Base-by-base conservation (phyloP, 2,113 vertebrate genomes). In the Lonchura striata region DNA sequence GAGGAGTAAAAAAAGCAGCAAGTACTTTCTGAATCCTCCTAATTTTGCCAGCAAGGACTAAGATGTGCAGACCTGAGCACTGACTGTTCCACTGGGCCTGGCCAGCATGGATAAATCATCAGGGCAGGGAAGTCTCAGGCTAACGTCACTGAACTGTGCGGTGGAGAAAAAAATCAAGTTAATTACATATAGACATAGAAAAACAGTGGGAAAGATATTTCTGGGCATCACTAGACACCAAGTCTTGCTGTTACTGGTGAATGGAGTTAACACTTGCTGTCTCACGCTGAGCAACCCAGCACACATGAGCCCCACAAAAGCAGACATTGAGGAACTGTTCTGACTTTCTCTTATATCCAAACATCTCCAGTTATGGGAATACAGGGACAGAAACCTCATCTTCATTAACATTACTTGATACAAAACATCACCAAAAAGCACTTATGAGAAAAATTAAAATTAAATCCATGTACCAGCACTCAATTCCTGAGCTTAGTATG, bases 1-100 rank as follows among this genome's bases (percentile, higher is more conserved):
- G 39, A 24, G 47, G 25, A 4, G 17, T 37, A 84, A 85, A 66
- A 66, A 68, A 57, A 23, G 47, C n/a, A 94, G 49, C 33, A 86
- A 46, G 70, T 28, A 63, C 23, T 94, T 88, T 78, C 42, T 90
- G 61, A 82, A 85, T 92, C 60, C 52, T 87, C 82, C 80, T 92
- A 23, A 90, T 79, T 84, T 35, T 82, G 52, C 61, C 41, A 68
- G 61, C 31, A 50, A 76, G 8, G 5, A 65, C 15, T 18, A 23
- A 65, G 75, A 63, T 84, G 17, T 53, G 75, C 64, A 88, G 84
- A 88, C 35, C 66, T 0, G 1, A 81, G 68, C 35, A 59, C 56
- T 12, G 80, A 49, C 24, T 64, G 74, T 47, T 74, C 47, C 47
- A 13, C 52, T 3, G 11, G 28, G 41, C 41, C 57, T 63, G 49